A percentile compares a stretch with the other conserved stretches of the same genome.
Evolutionary conservation across 2,113 vertebrate species (phyloP).

Genomic region (Phyllostomus discolor): DNA sequence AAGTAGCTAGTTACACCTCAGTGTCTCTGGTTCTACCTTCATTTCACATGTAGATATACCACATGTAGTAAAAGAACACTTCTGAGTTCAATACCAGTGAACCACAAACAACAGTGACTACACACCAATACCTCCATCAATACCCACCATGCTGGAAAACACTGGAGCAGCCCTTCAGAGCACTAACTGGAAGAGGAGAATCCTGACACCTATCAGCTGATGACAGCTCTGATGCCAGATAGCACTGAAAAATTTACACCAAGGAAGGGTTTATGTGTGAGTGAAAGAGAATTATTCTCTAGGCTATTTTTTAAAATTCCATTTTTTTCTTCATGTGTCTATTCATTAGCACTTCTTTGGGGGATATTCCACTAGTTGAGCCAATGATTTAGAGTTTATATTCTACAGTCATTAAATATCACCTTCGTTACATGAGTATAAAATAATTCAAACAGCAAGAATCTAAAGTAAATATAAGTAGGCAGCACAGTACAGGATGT

Average conservation of each 20-base stretch:
- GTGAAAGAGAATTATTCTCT: neutral
- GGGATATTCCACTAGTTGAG: neutral
- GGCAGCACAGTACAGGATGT: neutral
- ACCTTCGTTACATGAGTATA: constrained; percentile 11
- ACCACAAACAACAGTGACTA: constrained; percentile 39
- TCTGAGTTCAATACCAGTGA: constrained; percentile 36
- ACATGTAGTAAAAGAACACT: neutral
- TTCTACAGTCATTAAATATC: constrained; percentile 4
- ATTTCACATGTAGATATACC: neutral
- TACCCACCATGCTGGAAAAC: constrained; percentile 23
- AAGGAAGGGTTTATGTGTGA: constrained; percentile 4
- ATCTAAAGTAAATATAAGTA: constrained; percentile 32
- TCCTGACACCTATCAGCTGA: constrained; percentile 20
- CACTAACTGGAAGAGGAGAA: constrained; percentile 33
- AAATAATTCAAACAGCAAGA: constrained; percentile 52
- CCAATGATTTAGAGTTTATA: neutral
- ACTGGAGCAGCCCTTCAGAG: constrained; percentile 47
- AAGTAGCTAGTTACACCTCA: neutral
- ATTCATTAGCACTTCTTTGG: constrained; percentile 31
- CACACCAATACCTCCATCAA: neutral
- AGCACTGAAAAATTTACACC: neutral
- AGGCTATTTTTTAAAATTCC: constrained; percentile 39
- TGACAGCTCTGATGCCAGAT: neutral
- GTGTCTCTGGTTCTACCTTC: neutral
- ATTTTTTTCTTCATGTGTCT: constrained; percentile 42